These are phyloP conservation scores for Rhinella marina DNA, from an alignment of 2,797 vertebrate genomes.

Conservation along the genomic window DNA sequence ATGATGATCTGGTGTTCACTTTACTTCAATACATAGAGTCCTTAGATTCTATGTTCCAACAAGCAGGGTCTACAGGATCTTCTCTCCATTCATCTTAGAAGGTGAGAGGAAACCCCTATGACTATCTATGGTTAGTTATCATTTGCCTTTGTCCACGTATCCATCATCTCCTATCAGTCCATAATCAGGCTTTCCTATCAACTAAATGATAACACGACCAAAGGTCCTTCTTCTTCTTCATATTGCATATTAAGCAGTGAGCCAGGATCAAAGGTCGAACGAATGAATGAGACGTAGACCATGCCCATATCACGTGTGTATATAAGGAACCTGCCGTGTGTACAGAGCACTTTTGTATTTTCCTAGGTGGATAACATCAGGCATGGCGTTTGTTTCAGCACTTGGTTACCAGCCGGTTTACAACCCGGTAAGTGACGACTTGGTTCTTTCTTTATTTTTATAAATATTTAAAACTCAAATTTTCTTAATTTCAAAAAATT, in stretches of 20 bases:
- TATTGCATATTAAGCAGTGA: neutral
- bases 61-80: no score
- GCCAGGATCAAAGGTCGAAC: neutral
- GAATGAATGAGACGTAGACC: neutral
- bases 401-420: conserved; percentile 83
- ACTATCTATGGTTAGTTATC: no score
- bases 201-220: neutral
- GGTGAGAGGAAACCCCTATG: no score
- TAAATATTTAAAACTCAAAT: no score
- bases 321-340: neutral
- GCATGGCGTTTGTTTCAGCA: conserved; percentile 79
- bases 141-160: neutral
- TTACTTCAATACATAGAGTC: no score
- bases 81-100: no score
- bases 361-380: neutral
- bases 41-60: no score
- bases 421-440: conserved; percentile 78
- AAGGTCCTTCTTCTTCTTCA: neutral
- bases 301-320: neutral
- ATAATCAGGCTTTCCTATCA: neutral
- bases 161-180: neutral
- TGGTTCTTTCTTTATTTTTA: neutral
- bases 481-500: no score
- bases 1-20: no score
- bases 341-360: neutral